phyloP scores from a whole-genome alignment of 2,113 vertebrate species.

The Forbesichthys papilliferus region DNA sequence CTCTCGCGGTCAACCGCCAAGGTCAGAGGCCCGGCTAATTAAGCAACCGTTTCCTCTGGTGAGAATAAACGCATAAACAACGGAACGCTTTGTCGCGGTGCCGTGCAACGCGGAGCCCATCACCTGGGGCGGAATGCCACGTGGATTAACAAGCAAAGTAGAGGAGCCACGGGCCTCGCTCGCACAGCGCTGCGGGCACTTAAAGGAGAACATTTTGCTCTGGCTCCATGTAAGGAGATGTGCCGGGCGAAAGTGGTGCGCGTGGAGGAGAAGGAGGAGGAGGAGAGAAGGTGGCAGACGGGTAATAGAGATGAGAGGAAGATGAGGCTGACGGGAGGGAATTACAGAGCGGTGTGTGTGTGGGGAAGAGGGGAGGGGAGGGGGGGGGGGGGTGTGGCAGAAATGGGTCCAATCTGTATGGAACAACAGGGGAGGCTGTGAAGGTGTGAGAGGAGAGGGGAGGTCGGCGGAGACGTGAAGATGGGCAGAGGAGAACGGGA shows the following conservation, averaged over 20 bases:
- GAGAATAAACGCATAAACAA: constrained; percentile 35
- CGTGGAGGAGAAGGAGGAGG: constrained; percentile 8
- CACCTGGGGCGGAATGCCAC: constrained; percentile 27
- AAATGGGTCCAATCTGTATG: constrained; percentile 60
- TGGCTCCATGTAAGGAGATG: too few species aligned
- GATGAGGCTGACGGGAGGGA: constrained; percentile 18
- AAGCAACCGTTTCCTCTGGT: constrained; percentile 49
- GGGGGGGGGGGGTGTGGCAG: constrained; percentile 39
- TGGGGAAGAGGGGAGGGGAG: constrained; percentile 1
- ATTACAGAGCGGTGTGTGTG: background rate
- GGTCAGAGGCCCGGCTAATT: constrained; percentile 63
- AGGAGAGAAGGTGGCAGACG: constrained; percentile 26
- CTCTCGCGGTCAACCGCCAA: constrained; percentile 41
- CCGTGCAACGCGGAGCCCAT: constrained; percentile 3
- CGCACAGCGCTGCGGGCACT: too few species aligned
- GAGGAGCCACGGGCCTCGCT: constrained; percentile 21
- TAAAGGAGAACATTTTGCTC: too few species aligned
- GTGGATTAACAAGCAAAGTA: constrained; percentile 28
- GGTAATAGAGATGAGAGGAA: constrained; percentile 20
- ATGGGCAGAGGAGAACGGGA: constrained; percentile 56
- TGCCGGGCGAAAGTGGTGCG: too few species aligned
- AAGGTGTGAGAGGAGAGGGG: constrained; percentile 49
- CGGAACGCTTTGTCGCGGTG: constrained; percentile 27
- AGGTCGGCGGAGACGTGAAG: constrained; percentile 66
- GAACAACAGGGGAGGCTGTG: constrained; percentile 45